Conservation (phyloP, 2,888 invertebrate genomes). For the Synanthedon tipuliformis region DNA sequence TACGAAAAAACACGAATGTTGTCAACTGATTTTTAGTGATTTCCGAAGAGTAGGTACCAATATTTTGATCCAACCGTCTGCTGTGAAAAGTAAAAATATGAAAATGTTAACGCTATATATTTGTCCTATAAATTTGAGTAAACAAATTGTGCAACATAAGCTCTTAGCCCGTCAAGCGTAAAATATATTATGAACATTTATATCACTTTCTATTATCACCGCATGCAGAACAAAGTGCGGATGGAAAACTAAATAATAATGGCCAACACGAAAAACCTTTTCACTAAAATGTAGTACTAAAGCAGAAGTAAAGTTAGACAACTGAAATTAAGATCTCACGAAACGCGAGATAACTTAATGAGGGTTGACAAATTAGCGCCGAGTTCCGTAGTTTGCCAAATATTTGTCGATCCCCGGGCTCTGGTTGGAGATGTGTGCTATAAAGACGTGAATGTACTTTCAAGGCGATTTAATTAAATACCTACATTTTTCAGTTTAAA, state of each 20-base stretch:
- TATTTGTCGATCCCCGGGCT: slow-evolving; percentile 17
- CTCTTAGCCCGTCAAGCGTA: neutral
- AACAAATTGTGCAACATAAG: neutral
- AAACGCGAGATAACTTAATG: slow-evolving; percentile 46
- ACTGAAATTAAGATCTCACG: slow-evolving; percentile 31
- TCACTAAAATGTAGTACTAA: slow-evolving; percentile 11
- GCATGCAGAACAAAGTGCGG: neutral
- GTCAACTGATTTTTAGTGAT: too few relatives aligned
- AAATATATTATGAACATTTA: neutral
- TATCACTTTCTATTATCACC: neutral
- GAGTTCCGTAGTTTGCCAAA: slow-evolving; percentile 35
- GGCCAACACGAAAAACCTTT: slow-evolving; percentile 36
- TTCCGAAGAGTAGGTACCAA: too few relatives aligned
- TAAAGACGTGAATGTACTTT: too few relatives aligned
- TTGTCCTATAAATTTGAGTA: neutral
- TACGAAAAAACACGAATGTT: too few relatives aligned
- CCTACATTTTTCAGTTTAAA: too few relatives aligned
- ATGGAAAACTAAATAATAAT: slow-evolving; percentile 19
- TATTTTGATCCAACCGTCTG: too few relatives aligned
- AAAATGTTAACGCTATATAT: too few relatives aligned
- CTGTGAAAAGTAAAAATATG: too few relatives aligned
- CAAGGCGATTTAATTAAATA: too few relatives aligned
- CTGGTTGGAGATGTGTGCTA: too few relatives aligned
- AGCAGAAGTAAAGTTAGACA: neutral
- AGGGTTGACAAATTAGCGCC: slow-evolving; percentile 51